Evolutionary conservation across 2,888 invertebrate species (phyloP), one percentile per base, ranked within the genome.

Genomic region (Polymixis flavicincta): DNA sequence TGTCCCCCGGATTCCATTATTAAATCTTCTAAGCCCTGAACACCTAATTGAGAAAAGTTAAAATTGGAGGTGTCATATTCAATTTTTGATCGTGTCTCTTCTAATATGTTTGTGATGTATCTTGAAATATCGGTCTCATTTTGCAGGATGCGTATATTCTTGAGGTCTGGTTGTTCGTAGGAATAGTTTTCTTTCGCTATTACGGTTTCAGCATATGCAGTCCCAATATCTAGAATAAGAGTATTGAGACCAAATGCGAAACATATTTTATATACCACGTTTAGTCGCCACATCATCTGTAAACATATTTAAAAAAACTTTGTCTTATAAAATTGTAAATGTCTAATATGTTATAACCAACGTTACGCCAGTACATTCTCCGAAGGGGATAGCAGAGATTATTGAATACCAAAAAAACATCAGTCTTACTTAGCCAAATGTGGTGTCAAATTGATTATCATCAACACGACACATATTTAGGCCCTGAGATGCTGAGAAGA

Each of bases 51-150:
- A n/a, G n/a, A n/a, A n/a, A n/a, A n/a, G n/a, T n/a, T n/a, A n/a
- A n/a, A n/a, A n/a, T n/a, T n/a, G n/a, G n/a, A n/a, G n/a, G n/a
- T n/a, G n/a, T n/a, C n/a, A n/a, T n/a, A n/a, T n/a, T n/a, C n/a
- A n/a, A n/a, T n/a, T n/a, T n/a, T n/a, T n/a, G n/a, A n/a, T n/a
- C n/a, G n/a, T n/a, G n/a, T n/a, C n/a, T n/a, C n/a, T n/a, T n/a
- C n/a, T n/a, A n/a, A n/a, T n/a, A n/a, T 90, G 80, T 92, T 94
- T 42, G 95, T 93, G 57, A 94, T 89, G 73, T 93, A 89, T 71
- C 92, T 2, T 3, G 13, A 17, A 17, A 8, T 54, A 0, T 52
- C 9, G 37, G 37, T 50, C 7, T 50, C 28, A 19, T 64, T 19
- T 28, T 22, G 48, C 48, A 64, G 25, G 28, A 32, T 32, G 32